phyloP scores from a whole-genome alignment of 2,113 vertebrate species.

The Hyaena hyaena region DNA sequence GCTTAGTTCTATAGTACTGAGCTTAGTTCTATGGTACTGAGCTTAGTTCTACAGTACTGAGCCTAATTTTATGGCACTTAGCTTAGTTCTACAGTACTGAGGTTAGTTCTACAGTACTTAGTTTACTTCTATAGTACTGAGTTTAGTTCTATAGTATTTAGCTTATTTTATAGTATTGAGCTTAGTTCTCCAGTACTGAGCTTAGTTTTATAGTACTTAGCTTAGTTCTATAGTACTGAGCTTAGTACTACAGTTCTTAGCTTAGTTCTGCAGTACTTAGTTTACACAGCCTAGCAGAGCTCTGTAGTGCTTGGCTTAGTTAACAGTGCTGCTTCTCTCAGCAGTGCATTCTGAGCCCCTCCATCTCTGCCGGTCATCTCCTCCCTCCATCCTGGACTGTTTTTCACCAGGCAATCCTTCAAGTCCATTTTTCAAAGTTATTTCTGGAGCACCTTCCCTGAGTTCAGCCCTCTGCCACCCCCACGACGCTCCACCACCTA shows the following conservation, averaged over 20 bases:
- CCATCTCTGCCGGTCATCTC: fast-evolving
- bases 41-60: background rate
- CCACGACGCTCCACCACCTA: background rate
- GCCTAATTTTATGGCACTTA: background rate
- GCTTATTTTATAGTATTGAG: background rate
- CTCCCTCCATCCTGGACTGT: background rate
- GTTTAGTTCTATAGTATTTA: background rate
- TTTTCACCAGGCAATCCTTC: background rate
- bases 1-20: background rate
- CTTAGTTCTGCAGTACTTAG: background rate
- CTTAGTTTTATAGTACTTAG: background rate
- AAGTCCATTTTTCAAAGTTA: background rate
- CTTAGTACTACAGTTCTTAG: background rate
- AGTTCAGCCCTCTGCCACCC: background rate
- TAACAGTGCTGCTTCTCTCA: fast-evolving
- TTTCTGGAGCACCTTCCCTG: background rate
- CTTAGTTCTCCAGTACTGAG: background rate
- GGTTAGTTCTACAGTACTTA: background rate
- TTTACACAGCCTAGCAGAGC: background rate
- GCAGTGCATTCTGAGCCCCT: no score
- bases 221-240: background rate
- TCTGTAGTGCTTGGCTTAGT: background rate
- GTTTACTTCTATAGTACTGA: no score
- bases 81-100: fast-evolving
- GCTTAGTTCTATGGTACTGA: background rate